Percentiles rank a stretch among this genome's conserved stretches.
Evolutionary conservation across 1,140 invertebrate species (phyloP).

Genomic region (Calephelis nemesis): DNA sequence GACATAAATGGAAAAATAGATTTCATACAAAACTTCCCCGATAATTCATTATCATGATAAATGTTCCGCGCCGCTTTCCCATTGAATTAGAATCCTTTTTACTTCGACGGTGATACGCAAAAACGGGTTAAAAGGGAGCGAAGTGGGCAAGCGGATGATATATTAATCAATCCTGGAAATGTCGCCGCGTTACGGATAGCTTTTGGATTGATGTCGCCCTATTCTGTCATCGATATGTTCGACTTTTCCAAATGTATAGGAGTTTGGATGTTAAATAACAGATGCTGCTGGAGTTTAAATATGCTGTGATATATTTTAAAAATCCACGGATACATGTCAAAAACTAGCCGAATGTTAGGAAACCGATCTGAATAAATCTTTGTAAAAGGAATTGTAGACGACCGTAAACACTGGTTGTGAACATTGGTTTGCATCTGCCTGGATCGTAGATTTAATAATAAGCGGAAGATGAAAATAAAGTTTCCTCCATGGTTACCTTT

Average conservation of each 20-base stretch:
- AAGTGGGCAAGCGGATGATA: slow-evolving; percentile 59
- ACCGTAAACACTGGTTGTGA: too few relatives aligned
- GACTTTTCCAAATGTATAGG: slow-evolving; percentile 9
- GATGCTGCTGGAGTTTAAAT: neutral
- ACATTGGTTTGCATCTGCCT: too few relatives aligned
- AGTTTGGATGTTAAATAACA: neutral
- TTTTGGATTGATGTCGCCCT: slow-evolving; percentile 47
- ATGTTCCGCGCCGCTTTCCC: slow-evolving; percentile 59
- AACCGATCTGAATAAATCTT: too few relatives aligned
- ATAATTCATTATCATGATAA: slow-evolving; percentile 77
- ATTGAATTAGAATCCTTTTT: slow-evolving; percentile 73
- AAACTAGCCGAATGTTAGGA: too few relatives aligned
- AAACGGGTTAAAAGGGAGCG: slow-evolving; percentile 65
- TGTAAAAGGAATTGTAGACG: too few relatives aligned
- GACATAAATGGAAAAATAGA: slow-evolving; percentile 10
- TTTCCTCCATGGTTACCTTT: too few relatives aligned
- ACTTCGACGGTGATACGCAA: slow-evolving; percentile 73
- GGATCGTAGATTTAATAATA: too few relatives aligned
- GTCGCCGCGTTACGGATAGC: slow-evolving; percentile 45
- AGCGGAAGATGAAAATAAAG: too few relatives aligned
- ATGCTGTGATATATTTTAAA: too few relatives aligned
- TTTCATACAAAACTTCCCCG: slow-evolving; percentile 68
- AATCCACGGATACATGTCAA: too few relatives aligned
- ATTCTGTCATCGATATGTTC: slow-evolving; percentile 25
- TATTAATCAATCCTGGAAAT: slow-evolving; percentile 66